phyloP scores from a whole-genome alignment of 2,888 invertebrate species.

The Melieria crassipennis region DNA sequence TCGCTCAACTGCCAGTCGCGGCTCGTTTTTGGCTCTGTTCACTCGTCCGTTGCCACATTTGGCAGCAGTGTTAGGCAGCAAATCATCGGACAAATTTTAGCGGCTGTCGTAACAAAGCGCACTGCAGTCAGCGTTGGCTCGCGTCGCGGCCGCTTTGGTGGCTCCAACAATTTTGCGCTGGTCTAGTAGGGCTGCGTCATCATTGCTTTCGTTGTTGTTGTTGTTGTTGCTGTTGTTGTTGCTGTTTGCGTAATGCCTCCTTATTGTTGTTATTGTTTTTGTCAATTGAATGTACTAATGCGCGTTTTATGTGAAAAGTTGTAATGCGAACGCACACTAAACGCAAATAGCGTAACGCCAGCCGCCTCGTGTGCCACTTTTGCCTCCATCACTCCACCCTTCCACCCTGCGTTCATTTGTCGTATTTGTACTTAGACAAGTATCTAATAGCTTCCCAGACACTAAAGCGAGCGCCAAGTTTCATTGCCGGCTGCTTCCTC shows the following conservation, averaged over 20 bases:
- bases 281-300: conserved; percentile 28
- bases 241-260: too few relatives aligned
- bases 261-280: conserved; percentile 9
- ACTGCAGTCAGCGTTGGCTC: neutral
- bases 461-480: too few relatives aligned
- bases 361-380: neutral
- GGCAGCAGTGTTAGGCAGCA: conserved; percentile 12
- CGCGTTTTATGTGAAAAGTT: conserved; percentile 30
- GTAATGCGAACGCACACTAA: conserved; percentile 26
- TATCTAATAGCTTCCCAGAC: neutral
- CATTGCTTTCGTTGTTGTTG: conserved; percentile 12
- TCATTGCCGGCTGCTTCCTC: too few relatives aligned
- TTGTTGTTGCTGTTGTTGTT: neutral
- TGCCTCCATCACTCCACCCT: neutral
- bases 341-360: conserved; percentile 3
- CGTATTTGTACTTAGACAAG: neutral
- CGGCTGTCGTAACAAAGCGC: conserved; percentile 2
- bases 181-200: conserved; percentile 35
- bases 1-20: conserved; percentile 11
- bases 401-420: neutral
- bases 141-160: too few relatives aligned
- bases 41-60: conserved; percentile 2
- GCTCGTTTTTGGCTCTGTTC: conserved; percentile 10
- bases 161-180: too few relatives aligned
- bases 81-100: conserved; percentile 8